Percentiles rank a stretch among this genome's conserved stretches.
These are phyloP conservation scores for Xenentodon cancila DNA, from an alignment of 2,797 vertebrate species.

Conservation along the genomic window DNA sequence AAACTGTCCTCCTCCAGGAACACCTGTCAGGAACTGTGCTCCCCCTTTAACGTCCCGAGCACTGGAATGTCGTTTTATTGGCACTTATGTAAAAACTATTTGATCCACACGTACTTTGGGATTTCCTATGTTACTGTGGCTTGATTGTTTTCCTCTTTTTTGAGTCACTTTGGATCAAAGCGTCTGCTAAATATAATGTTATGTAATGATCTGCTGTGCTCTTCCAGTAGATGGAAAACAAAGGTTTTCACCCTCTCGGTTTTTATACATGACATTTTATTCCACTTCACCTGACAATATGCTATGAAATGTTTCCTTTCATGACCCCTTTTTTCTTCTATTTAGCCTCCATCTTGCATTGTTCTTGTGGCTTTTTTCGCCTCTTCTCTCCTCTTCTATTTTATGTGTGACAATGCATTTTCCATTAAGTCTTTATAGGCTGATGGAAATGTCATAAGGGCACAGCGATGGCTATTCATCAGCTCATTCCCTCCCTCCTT, in stretches of 20 bases:
- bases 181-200: no score
- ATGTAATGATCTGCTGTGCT: no score
- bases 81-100: no score
- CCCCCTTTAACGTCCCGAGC: no score
- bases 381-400: constrained; percentile 36
- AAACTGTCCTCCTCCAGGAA: no score
- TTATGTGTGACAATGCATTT: constrained; percentile 63
- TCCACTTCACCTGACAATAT: constrained; percentile 45
- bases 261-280: constrained; percentile 35
- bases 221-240: no score
- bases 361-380: constrained; percentile 18
- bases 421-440: constrained; percentile 69
- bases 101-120: no score
- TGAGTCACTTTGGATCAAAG: no score
- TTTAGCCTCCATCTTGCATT: constrained; percentile 22
- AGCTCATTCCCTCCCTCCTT: constrained; percentile 46
- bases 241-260: constrained; percentile 4
- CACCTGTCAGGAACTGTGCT: no score
- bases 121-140: no score
- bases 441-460: constrained; percentile 72
- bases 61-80: no score
- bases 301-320: constrained; percentile 21
- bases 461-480: constrained; percentile 62
- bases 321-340: constrained; percentile 26
- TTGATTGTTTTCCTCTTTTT: no score